A percentile compares a stretch with the other conserved stretches of the same genome.
phyloP scores from a whole-genome alignment of 2,797 vertebrate genomes.

The Poliocrania exsul region DNA sequence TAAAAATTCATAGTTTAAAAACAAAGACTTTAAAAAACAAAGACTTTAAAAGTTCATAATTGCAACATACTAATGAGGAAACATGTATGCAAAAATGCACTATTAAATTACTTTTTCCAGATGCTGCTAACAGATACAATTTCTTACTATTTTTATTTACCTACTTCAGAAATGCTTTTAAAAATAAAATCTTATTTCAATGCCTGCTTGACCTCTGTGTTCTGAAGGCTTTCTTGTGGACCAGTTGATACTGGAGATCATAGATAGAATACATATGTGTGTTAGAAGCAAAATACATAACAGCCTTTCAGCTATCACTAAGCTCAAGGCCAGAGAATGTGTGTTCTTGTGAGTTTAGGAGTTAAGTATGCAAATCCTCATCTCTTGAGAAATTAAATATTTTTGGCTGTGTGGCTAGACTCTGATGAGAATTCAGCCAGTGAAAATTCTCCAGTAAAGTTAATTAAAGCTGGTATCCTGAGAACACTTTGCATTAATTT shows the following conservation, averaged over 20 bases:
- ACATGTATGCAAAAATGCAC: not conserved
- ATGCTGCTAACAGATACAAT: not conserved
- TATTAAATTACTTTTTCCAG: not conserved
- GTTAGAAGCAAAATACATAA: not conserved
- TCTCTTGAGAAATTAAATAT: slow-evolving; percentile 1
- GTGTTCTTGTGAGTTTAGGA: not conserved
- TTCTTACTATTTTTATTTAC: not conserved
- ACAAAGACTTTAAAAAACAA: not conserved
- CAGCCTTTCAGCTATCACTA: not conserved
- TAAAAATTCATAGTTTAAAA: not conserved
- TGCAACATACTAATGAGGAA: not conserved
- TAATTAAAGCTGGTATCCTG: slow-evolving; percentile 52
- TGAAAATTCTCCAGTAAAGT: slow-evolving; percentile 3
- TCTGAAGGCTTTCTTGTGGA: not conserved
- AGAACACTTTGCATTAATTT: slow-evolving; percentile 47
- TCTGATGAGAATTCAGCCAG: slow-evolving; percentile 28
- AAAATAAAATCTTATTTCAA: not conserved
- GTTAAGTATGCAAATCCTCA: slow-evolving; percentile 24
- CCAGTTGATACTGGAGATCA: not conserved
- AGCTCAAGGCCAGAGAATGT: not conserved
- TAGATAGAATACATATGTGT: not conserved
- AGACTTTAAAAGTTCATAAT: not conserved
- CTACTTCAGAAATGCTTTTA: not conserved
- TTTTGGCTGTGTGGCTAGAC: slow-evolving; percentile 12
- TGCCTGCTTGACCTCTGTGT: not conserved